Percentiles rank a stretch among this genome's conserved stretches.
Evolutionary conservation across 2,888 invertebrate genomes (phyloP).

Genomic region (Agrochola litura): DNA sequence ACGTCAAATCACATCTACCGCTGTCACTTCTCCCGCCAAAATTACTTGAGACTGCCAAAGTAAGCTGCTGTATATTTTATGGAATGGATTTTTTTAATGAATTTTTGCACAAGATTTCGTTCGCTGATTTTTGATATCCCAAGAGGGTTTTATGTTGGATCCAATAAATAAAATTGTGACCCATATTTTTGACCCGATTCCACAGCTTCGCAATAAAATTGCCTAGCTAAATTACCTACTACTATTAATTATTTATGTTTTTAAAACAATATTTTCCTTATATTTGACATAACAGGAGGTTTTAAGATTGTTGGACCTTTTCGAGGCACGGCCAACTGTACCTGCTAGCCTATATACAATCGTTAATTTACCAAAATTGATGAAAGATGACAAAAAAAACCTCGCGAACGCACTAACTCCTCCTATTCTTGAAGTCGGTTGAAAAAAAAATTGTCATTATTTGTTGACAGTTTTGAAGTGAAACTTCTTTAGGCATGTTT

Average conservation of each 20-base stretch:
- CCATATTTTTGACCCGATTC: constrained; percentile 32
- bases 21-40: constrained; percentile 92
- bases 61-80: constrained; percentile 84
- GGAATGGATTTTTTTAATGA: constrained; percentile 22
- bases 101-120: constrained; percentile 9
- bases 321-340: no score
- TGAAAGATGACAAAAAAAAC: no score
- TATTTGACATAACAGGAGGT: not conserved
- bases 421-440: no score
- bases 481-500: no score
- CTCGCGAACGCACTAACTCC: no score
- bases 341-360: not conserved
- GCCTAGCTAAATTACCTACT: not conserved
- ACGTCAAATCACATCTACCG: constrained; percentile 94
- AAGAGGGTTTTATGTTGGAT: constrained; percentile 23
- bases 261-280: not conserved
- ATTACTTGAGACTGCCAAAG: constrained; percentile 89
- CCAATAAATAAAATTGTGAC: constrained; percentile 36
- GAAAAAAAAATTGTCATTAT: no score
- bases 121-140: constrained; percentile 46
- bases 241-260: not conserved
- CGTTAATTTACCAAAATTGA: no score
- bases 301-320: not conserved
- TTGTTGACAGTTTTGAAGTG: not conserved
- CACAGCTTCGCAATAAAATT: constrained; percentile 15